These are phyloP conservation scores for Myotis pilosus DNA, from an alignment of 2,797 vertebrate species.

Conservation along the genomic window DNA sequence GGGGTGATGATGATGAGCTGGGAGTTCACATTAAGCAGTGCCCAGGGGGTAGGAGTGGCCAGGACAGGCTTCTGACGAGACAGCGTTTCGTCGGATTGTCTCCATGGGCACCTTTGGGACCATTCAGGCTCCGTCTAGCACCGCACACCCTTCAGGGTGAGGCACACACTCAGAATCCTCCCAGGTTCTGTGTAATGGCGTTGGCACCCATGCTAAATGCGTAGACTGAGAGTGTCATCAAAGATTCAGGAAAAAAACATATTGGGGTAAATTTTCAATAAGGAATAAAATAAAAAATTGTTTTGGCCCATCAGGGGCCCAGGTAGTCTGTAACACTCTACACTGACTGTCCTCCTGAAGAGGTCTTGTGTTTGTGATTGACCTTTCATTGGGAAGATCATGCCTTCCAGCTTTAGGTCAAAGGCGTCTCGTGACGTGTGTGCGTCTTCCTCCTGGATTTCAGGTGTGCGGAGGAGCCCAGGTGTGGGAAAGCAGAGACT, in stretches of 20 bases:
- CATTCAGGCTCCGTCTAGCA: fast-evolving
- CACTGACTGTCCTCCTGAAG: background rate
- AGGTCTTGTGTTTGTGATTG: background rate
- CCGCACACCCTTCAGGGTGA: background rate
- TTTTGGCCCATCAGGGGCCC: background rate
- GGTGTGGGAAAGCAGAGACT: background rate
- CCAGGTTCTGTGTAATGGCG: background rate
- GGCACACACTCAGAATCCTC: background rate
- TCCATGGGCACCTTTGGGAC: background rate
- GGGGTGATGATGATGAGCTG: background rate
- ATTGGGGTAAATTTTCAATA: background rate
- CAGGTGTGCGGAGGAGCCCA: background rate
- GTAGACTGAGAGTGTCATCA: background rate
- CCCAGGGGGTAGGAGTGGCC: background rate
- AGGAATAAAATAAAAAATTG: background rate
- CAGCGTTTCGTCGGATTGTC: too few species aligned
- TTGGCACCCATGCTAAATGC: background rate
- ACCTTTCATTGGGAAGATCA: background rate
- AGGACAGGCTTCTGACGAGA: too few species aligned
- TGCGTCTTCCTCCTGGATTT: background rate
- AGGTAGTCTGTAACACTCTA: background rate
- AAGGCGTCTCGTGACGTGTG: too few species aligned
- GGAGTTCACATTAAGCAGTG: background rate
- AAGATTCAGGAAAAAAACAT: background rate
- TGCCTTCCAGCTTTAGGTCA: background rate